A percentile compares a stretch with the other conserved stretches of the same genome.
These are phyloP conservation scores for Pogonognathellus flavescens DNA, from an alignment of 1,140 invertebrate species.

Conservation along the genomic window DNA sequence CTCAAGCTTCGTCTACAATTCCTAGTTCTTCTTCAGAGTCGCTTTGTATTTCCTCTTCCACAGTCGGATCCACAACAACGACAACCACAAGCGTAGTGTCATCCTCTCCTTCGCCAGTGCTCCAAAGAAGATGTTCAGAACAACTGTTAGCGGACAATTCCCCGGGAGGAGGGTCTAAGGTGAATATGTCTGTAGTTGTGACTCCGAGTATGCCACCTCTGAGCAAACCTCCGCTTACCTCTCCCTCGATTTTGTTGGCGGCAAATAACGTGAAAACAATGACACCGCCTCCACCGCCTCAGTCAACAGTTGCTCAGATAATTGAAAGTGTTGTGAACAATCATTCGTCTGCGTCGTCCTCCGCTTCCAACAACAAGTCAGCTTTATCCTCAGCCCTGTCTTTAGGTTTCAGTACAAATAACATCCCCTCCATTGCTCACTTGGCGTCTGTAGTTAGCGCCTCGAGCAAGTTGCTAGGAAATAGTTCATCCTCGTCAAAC, in stretches of 20 bases:
- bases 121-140: not conserved
- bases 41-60: not conserved
- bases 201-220: constrained; percentile 64
- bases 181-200: constrained; percentile 44
- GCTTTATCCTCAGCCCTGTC: constrained; percentile 19
- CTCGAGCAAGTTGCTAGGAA: not conserved
- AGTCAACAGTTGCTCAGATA: constrained; percentile 66
- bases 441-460: not conserved
- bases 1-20: constrained; percentile 3
- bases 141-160: not conserved
- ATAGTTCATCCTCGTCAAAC: not conserved
- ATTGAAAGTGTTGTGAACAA: constrained; percentile 67
- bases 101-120: not conserved
- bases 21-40: not conserved
- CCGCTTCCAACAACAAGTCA: not conserved
- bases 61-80: constrained; percentile 61
- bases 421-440: constrained; percentile 21
- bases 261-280: constrained; percentile 57
- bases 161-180: not conserved
- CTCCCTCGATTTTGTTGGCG: constrained; percentile 60
- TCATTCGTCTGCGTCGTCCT: constrained; percentile 51
- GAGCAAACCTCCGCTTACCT: constrained; percentile 65
- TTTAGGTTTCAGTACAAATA: constrained; percentile 45
- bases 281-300: constrained; percentile 58
- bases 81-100: constrained; percentile 21